phyloP scores from a whole-genome alignment of 2,797 vertebrate species.

The Ctenosaura bakeri region DNA sequence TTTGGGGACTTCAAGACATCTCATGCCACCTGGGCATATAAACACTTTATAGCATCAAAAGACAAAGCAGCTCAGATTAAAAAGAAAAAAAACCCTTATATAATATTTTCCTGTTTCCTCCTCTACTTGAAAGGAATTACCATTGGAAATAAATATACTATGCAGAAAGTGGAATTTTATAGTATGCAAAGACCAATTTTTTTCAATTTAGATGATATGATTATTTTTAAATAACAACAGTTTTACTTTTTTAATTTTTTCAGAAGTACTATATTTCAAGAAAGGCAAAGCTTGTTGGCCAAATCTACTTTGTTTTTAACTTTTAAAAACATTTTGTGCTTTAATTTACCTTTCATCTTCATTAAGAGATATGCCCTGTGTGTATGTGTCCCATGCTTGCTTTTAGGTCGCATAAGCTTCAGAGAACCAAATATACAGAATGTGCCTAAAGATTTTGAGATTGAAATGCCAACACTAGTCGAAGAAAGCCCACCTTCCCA shows the following conservation, averaged over 20 bases:
- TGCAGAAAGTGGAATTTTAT: too few species aligned
- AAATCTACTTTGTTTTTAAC: accelerated
- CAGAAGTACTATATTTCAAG: neutral
- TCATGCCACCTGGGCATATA: neutral
- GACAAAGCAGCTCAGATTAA: neutral
- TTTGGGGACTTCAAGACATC: too few species aligned
- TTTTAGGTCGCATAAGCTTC: constrained; percentile 93
- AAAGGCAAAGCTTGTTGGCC: neutral
- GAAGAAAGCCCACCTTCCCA: constrained; percentile 89
- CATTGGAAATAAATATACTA: neutral
- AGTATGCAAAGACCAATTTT: neutral
- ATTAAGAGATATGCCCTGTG: neutral
- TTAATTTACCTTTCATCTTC: neutral
- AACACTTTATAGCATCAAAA: neutral
- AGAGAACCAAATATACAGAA: constrained; percentile 97
- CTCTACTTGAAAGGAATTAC: neutral
- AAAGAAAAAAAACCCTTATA: neutral
- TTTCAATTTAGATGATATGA: neutral
- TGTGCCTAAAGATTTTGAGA: constrained; percentile 97
- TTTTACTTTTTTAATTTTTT: neutral
- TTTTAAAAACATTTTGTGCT: neutral
- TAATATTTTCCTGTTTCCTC: neutral
- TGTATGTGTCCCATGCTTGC: constrained; percentile 37
- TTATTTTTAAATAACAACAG: neutral
- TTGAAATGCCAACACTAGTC: constrained; percentile 88